These are phyloP conservation scores for Celastrina argiolus DNA, from an alignment of 2,888 invertebrate genomes.

Conservation along the genomic window DNA sequence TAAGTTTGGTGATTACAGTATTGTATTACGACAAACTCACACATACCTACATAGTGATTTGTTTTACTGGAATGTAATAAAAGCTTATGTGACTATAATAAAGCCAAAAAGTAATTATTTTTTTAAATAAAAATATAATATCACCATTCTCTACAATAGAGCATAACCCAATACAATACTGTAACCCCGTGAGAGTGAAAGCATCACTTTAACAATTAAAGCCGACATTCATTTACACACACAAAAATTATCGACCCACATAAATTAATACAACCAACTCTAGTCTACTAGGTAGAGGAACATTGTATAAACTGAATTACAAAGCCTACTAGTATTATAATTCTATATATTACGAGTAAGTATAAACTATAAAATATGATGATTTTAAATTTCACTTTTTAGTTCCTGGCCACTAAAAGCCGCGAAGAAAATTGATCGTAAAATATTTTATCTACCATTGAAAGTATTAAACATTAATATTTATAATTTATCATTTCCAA, in stretches of 20 bases:
- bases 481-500: background rate
- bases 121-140: too few species aligned
- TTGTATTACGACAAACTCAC: constrained; percentile 13
- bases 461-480: background rate
- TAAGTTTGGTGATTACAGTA: constrained; percentile 29
- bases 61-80: too few species aligned
- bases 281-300: constrained; percentile 57
- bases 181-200: constrained; percentile 41
- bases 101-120: too few species aligned
- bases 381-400: constrained; percentile 14
- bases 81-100: too few species aligned
- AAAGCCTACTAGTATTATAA: constrained; percentile 13
- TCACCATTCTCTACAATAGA: background rate
- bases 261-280: constrained; percentile 39
- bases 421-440: constrained; percentile 24
- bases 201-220: constrained; percentile 68
- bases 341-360: constrained; percentile 13
- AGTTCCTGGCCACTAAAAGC: constrained; percentile 18
- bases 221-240: constrained; percentile 49
- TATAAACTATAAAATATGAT: constrained; percentile 24
- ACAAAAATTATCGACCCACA: constrained; percentile 26
- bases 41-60: too few species aligned
- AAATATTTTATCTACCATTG: constrained; percentile 22
- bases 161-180: constrained; percentile 18
- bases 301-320: constrained; percentile 52